Conservation (phyloP, 2,888 invertebrate genomes). For the Aphidius colemani region DNA sequence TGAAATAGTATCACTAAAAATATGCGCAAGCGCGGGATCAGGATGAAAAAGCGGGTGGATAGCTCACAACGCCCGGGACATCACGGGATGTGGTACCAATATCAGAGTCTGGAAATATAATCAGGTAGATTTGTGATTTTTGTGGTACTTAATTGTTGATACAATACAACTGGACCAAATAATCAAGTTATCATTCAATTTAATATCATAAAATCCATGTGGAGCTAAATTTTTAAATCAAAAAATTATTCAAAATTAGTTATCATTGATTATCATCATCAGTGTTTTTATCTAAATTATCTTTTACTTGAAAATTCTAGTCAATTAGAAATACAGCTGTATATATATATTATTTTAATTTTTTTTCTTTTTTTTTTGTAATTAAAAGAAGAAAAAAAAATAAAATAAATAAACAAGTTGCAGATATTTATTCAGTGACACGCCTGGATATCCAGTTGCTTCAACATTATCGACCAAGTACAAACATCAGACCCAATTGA, state of each 20-base stretch:
- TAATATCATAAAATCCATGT: too few relatives aligned
- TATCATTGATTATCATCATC: too few relatives aligned
- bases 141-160: too few relatives aligned
- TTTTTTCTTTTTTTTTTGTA: not conserved
- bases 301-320: too few relatives aligned
- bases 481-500: constrained; percentile 20
- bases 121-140: too few relatives aligned
- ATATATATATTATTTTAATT: too few relatives aligned
- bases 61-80: constrained; percentile 60
- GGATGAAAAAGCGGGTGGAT: constrained; percentile 55
- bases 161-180: too few relatives aligned
- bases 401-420: not conserved
- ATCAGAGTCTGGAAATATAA: constrained; percentile 37
- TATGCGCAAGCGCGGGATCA: constrained; percentile 50
- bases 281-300: too few relatives aligned
- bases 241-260: too few relatives aligned
- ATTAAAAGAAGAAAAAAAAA: not conserved
- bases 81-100: constrained; percentile 42
- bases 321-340: not conserved
- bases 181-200: too few relatives aligned
- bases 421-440: constrained; percentile 13
- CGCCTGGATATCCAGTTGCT: constrained; percentile 21
- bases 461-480: constrained; percentile 28
- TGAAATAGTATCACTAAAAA: constrained; percentile 35
- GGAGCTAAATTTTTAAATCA: too few relatives aligned